phyloP scores from a whole-genome alignment of 2,888 invertebrate species.

The Andrena camellia region DNA sequence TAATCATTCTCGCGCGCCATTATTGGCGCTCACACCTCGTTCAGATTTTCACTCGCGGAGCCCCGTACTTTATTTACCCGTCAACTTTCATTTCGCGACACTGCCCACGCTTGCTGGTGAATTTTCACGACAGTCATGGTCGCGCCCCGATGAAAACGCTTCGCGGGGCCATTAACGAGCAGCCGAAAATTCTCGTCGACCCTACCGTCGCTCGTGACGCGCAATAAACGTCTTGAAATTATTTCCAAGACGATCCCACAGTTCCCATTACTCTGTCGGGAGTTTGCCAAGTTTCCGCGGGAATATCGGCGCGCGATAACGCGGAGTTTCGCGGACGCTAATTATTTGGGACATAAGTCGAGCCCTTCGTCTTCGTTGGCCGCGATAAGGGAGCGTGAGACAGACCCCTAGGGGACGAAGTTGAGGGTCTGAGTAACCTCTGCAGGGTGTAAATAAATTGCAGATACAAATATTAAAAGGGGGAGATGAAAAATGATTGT shows the following conservation, averaged over 20 bases:
- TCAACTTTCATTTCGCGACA: constrained; percentile 32
- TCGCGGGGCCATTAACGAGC: constrained; percentile 59
- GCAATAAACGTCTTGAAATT: constrained; percentile 74
- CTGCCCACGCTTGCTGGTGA: background rate
- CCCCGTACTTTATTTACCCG: constrained; percentile 40
- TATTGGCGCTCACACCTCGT: constrained; percentile 10
- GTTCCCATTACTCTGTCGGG: constrained; percentile 39
- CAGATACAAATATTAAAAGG: no score
- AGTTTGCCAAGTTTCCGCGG: constrained; percentile 58
- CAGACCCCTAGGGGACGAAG: constrained; percentile 16
- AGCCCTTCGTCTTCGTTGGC: constrained; percentile 22
- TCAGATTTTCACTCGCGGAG: constrained; percentile 2
- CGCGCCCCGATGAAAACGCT: constrained; percentile 32
- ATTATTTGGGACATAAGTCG: constrained; percentile 57
- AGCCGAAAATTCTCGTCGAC: constrained; percentile 60
- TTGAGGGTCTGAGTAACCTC: background rate
- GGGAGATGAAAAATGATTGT: no score
- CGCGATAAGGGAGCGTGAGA: constrained; percentile 35
- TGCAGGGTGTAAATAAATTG: no score
- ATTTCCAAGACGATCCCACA: constrained; percentile 72
- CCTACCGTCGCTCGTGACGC: constrained; percentile 51
- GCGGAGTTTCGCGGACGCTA: constrained; percentile 58
- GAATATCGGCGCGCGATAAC: constrained; percentile 34
- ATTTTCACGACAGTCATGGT: constrained; percentile 19
- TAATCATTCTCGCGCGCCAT: constrained; percentile 32